A percentile compares a stretch with the other conserved stretches of the same genome.
phyloP scores from a whole-genome alignment of 2,113 vertebrate species.

The Hyla sarda region DNA sequence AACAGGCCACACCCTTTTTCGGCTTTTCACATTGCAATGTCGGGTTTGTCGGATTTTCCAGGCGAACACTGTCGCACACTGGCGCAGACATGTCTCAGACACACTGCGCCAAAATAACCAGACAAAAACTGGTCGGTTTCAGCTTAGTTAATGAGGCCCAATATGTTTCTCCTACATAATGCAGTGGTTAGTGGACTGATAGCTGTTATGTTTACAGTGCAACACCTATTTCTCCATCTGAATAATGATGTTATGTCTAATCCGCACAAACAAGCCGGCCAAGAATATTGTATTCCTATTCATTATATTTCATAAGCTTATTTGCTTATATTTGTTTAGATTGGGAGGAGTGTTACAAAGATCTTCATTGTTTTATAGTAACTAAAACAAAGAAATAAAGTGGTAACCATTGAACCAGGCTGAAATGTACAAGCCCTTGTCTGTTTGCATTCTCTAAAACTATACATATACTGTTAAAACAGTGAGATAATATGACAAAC shows the following conservation, averaged over 20 bases:
- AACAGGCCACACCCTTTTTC: no score
- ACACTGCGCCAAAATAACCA: no score
- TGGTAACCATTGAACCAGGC: neutral
- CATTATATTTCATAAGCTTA: neutral
- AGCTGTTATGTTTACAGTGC: neutral
- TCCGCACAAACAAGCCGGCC: neutral
- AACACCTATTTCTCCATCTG: neutral
- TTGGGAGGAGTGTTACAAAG: neutral
- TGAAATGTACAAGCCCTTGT: neutral
- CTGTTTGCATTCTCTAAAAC: neutral
- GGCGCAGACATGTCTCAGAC: no score
- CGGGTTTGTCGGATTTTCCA: no score
- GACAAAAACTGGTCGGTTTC: no score
- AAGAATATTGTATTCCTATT: neutral
- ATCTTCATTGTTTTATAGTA: neutral
- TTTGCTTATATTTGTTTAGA: neutral
- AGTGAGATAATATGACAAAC: neutral
- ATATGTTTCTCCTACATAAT: neutral
- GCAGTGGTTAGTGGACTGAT: slow-evolving; percentile 4
- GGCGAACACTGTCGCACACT: no score
- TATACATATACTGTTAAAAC: neutral
- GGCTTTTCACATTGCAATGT: no score
- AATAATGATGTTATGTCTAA: slow-evolving; percentile 5
- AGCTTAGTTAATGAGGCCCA: no score
- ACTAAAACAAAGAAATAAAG: neutral